Conservation (phyloP, 2,797 vertebrate genomes). For the Lutjanus campechanus region DNA sequence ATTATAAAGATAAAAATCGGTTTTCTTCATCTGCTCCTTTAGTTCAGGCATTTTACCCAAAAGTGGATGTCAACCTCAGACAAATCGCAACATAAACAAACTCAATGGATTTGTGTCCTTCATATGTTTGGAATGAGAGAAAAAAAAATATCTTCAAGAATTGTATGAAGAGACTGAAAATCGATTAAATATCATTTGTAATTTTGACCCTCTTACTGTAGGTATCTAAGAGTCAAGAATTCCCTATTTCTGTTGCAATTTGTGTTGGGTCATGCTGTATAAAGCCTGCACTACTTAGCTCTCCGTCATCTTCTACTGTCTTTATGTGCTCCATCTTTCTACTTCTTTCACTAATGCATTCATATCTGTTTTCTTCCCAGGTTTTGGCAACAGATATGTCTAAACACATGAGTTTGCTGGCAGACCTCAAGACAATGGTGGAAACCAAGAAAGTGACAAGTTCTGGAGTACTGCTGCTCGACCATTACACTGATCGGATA, state of each 20-base stretch:
- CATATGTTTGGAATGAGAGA: no score
- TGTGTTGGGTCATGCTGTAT: no score
- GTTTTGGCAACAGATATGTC: slow-evolving; percentile 98
- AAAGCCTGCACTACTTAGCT: background rate
- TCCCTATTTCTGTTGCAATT: no score
- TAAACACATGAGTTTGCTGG: slow-evolving; percentile 96
- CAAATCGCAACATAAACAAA: no score
- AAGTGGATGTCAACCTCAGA: no score
- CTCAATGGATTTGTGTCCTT: no score
- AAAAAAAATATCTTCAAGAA: no score
- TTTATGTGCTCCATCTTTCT: background rate
- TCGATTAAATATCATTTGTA: no score
- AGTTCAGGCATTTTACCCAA: no score
- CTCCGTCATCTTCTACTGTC: background rate
- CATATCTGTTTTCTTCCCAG: slow-evolving; percentile 67
- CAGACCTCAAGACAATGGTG: slow-evolving; percentile 97
- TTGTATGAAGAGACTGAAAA: no score
- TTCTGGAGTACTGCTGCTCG: slow-evolving; percentile 93
- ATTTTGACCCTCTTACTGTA: no score
- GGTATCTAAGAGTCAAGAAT: no score
- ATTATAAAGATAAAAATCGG: background rate
- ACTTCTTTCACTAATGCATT: background rate
- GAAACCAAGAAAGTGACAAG: slow-evolving; percentile 98
- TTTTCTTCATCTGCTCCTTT: background rate
- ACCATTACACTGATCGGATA: slow-evolving; percentile 95